Conservation (phyloP, 2,113 vertebrate genomes). For the Sapayoa aenigma region DNA sequence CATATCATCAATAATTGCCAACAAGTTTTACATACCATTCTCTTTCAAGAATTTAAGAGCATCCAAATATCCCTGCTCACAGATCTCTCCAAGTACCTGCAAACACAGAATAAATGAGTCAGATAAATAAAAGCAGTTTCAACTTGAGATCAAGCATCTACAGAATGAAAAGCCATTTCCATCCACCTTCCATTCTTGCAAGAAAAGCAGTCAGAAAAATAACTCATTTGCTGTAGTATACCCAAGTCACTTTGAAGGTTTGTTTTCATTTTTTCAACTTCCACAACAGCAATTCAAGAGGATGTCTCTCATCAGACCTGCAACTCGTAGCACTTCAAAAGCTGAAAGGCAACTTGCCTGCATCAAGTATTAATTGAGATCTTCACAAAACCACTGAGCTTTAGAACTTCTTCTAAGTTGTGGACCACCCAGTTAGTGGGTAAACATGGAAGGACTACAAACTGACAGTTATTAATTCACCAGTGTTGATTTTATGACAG, state of each 20-base stretch:
- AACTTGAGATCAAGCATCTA: not conserved
- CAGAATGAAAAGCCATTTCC: not conserved
- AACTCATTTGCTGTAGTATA: not conserved
- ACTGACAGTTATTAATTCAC: not conserved
- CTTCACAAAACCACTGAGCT: not conserved
- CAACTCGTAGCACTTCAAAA: not conserved
- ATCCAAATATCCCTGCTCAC: constrained; percentile 88
- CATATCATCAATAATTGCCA: not conserved
- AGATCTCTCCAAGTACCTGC: constrained; percentile 85
- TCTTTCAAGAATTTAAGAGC: constrained; percentile 84
- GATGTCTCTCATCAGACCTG: not conserved
- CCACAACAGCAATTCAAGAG: not conserved
- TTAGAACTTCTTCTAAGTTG: not conserved
- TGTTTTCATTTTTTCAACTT: not conserved
- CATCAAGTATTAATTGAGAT: not conserved
- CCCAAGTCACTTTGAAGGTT: not conserved
- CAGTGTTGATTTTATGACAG: not conserved
- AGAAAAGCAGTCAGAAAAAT: not conserved
- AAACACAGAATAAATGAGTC: not conserved
- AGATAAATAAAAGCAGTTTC: not conserved
- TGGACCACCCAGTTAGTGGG: not conserved
- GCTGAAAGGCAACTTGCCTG: not conserved
- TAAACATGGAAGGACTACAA: not conserved
- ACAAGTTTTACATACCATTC: constrained; percentile 78
- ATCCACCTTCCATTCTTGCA: not conserved